Evolutionary conservation across 2,888 invertebrate species (phyloP).

Genomic region (Opisthograptis luteolata): DNA sequence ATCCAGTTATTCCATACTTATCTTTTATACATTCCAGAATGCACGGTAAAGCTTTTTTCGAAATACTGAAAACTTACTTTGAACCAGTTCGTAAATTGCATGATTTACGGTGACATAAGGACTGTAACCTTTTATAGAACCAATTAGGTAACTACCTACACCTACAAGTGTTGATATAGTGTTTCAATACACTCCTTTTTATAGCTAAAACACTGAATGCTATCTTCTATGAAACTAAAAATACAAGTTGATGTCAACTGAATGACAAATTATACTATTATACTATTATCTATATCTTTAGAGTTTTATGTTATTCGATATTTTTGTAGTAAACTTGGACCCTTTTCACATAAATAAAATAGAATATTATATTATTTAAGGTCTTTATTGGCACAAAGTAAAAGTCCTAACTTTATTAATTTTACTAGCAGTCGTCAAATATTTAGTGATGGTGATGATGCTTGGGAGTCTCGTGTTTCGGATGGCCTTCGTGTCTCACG

Average conservation of each 20-base stretch:
- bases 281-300: too few relatives aligned
- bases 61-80: conserved; percentile 8
- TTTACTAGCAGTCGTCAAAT: conserved; percentile 14
- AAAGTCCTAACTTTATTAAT: conserved; percentile 18
- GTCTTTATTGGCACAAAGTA: conserved; percentile 10
- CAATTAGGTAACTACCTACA: too few relatives aligned
- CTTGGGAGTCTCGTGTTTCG: conserved; percentile 36
- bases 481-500: conserved; percentile 49
- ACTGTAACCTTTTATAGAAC: conserved; percentile 11
- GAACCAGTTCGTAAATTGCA: conserved; percentile 22
- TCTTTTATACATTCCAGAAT: conserved; percentile 24
- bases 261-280: too few relatives aligned
- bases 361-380: not conserved
- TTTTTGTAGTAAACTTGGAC: too few relatives aligned
- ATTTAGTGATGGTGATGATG: conserved; percentile 21
- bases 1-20: not conserved
- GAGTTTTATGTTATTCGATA: too few relatives aligned
- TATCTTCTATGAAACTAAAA: too few relatives aligned
- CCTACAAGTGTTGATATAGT: too few relatives aligned
- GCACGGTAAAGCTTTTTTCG: not conserved
- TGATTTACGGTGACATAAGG: conserved; percentile 22
- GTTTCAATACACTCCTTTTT: too few relatives aligned
- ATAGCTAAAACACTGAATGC: too few relatives aligned
- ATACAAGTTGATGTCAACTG: too few relatives aligned
- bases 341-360: too few relatives aligned